A percentile compares a stretch with the other conserved stretches of the same genome.
These are phyloP conservation scores for Acanthurus leucopareius DNA, from an alignment of 2,797 vertebrate species.

Conservation along the genomic window DNA sequence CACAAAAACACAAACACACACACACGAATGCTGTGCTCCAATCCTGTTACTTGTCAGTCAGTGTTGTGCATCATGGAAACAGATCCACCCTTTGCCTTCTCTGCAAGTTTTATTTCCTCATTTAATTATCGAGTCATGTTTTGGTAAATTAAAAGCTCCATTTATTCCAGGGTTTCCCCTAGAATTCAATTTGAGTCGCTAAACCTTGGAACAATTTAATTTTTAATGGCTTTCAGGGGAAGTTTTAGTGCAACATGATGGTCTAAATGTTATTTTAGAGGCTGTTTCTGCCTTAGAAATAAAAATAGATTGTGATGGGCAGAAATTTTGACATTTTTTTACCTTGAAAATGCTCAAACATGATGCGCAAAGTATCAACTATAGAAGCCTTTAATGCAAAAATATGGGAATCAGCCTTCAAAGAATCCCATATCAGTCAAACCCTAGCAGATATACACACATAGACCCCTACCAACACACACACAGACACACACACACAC, in stretches of 20 bases:
- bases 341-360: slow-evolving; percentile 26
- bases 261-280: slow-evolving; percentile 40
- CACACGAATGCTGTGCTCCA: slow-evolving; percentile 5
- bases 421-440: slow-evolving; percentile 42
- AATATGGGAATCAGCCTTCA: slow-evolving; percentile 47
- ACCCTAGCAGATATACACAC: slow-evolving; percentile 37
- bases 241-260: slow-evolving; percentile 35
- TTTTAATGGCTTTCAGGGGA: slow-evolving; percentile 52
- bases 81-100: slow-evolving; percentile 25
- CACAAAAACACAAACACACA: neutral
- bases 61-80: slow-evolving; percentile 3
- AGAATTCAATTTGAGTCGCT: slow-evolving; percentile 36
- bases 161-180: slow-evolving; percentile 38
- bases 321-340: slow-evolving; percentile 34
- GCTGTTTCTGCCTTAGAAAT: slow-evolving; percentile 10
- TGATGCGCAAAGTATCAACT: slow-evolving; percentile 24
- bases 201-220: slow-evolving; percentile 51
- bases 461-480: neutral
- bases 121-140: slow-evolving; percentile 61
- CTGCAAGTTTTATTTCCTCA: slow-evolving; percentile 31
- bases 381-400: slow-evolving; percentile 21
- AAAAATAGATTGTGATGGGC: slow-evolving; percentile 11
- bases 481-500: slow-evolving; percentile 28
- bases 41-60: slow-evolving; percentile 35
- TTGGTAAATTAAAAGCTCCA: slow-evolving; percentile 59